phyloP scores from a whole-genome alignment of 2,888 invertebrate species.

The Resseliella maxima region DNA sequence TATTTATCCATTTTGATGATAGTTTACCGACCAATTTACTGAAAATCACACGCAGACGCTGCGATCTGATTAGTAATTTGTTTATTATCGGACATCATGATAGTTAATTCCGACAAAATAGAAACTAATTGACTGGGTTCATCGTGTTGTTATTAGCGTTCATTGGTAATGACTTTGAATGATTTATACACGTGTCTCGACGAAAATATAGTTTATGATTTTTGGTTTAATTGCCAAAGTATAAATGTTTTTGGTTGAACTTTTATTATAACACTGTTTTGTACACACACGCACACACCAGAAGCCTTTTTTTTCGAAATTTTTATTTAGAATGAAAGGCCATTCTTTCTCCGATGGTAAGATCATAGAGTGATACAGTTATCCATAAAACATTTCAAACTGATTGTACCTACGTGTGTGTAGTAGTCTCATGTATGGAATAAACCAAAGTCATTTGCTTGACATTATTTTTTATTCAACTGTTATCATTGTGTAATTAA shows the following conservation, averaged over 20 bases:
- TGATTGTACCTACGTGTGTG: not conserved
- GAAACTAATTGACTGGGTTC: constrained; percentile 7
- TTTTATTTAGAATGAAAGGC: too few relatives aligned
- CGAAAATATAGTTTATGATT: not conserved
- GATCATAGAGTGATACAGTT: not conserved
- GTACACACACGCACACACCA: too few relatives aligned
- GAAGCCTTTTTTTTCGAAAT: too few relatives aligned
- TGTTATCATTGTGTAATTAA: constrained; percentile 20
- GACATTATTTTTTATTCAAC: not conserved
- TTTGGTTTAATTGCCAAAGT: too few relatives aligned
- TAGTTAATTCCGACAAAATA: not conserved
- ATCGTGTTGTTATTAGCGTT: not conserved
- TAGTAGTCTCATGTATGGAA: not conserved
- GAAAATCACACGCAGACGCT: too few relatives aligned
- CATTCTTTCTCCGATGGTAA: too few relatives aligned
- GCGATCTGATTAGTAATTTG: too few relatives aligned
- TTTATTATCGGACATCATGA: too few relatives aligned
- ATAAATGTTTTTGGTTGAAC: too few relatives aligned
- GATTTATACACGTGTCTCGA: not conserved
- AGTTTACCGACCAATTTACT: too few relatives aligned
- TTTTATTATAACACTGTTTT: too few relatives aligned
- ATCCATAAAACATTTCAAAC: not conserved
- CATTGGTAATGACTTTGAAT: not conserved
- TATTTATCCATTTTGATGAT: too few relatives aligned
- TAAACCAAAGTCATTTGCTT: not conserved